A percentile compares a stretch with the other conserved stretches of the same genome.
Conservation (phyloP, 2,797 vertebrate species). For the Pseudomugil gertrudae region DNA sequence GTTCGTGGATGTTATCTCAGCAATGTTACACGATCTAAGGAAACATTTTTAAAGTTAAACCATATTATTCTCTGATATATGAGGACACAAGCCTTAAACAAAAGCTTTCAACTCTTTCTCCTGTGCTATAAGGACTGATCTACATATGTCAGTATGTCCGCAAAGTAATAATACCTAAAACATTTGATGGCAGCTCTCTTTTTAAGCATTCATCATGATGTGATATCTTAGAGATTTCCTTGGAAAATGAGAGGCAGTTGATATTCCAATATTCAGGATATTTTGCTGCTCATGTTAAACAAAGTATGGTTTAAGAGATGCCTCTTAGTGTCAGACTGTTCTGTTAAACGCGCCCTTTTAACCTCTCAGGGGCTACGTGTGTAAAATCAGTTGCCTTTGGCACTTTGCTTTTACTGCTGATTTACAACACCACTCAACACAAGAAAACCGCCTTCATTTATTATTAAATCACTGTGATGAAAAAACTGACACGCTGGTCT, state of each 20-base stretch:
- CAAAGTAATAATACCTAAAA: neutral
- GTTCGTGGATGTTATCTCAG: neutral
- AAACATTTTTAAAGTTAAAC: neutral
- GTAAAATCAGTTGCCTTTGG: constrained; percentile 44
- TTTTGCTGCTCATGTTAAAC: constrained; percentile 11
- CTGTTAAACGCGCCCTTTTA: constrained; percentile 34
- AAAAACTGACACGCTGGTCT: constrained; percentile 37
- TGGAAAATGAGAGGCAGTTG: neutral
- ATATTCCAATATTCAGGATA: neutral
- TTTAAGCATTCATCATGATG: neutral
- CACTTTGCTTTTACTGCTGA: constrained; percentile 54
- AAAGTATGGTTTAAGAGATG: neutral
- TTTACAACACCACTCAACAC: constrained; percentile 62
- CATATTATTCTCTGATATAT: neutral
- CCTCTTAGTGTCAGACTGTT: constrained; percentile 19
- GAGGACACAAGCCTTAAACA: neutral
- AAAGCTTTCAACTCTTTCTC: no score
- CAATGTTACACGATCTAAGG: neutral
- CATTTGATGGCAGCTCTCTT: neutral
- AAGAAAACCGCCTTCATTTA: constrained; percentile 51
- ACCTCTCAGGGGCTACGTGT: constrained; percentile 32
- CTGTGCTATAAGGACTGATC: neutral
- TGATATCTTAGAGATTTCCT: neutral
- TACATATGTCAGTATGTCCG: neutral
- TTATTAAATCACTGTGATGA: constrained; percentile 66